These are phyloP conservation scores for Lutraria lutraria DNA, from an alignment of 2,888 invertebrate species.

Conservation along the genomic window DNA sequence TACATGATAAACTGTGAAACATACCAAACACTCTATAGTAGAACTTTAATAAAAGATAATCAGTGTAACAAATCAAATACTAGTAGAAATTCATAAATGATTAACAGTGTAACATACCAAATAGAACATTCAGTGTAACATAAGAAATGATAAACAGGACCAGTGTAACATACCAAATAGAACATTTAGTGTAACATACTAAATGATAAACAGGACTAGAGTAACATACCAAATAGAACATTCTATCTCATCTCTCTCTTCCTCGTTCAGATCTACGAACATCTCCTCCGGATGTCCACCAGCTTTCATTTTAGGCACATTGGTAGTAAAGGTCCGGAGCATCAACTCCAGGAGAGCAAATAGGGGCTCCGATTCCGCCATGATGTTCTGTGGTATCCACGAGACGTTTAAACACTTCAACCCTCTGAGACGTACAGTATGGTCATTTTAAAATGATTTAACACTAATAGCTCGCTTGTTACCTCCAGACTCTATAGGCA, in stretches of 20 bases:
- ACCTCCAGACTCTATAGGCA: too few relatives aligned
- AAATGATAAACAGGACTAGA: too few relatives aligned
- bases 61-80: too few relatives aligned
- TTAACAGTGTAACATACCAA: too few relatives aligned
- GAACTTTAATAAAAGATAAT: too few relatives aligned
- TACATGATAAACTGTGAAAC: too few relatives aligned
- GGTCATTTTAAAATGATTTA: neutral
- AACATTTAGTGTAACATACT: too few relatives aligned
- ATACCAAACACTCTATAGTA: too few relatives aligned
- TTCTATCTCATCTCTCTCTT: constrained; percentile 81
- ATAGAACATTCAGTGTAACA: too few relatives aligned
- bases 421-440: neutral
- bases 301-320: constrained; percentile 78
- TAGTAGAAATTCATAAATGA: too few relatives aligned
- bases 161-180: too few relatives aligned
- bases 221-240: constrained; percentile 83
- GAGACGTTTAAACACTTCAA: neutral
- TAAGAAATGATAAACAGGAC: too few relatives aligned
- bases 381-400: constrained; percentile 33
- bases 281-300: constrained; percentile 85
- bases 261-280: constrained; percentile 82
- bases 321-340: constrained; percentile 72
- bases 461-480: neutral
- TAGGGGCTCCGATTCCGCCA: constrained; percentile 74
- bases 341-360: constrained; percentile 81